Evolutionary conservation across 2,113 vertebrate species (phyloP), one percentile per base, ranked within the genome.

Genomic region (Poicephalus meyeri): DNA sequence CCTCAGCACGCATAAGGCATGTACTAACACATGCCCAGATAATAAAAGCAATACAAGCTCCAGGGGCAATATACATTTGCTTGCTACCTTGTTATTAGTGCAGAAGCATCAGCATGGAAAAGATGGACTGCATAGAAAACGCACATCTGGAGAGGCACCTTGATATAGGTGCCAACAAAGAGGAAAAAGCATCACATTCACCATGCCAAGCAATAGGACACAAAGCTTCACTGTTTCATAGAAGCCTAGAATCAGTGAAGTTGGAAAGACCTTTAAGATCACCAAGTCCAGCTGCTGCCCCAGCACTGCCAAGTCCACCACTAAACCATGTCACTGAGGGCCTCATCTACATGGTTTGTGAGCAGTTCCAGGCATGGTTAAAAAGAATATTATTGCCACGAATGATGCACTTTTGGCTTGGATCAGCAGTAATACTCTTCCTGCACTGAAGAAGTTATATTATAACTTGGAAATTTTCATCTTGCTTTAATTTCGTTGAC

Each of bases 141-240:
- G 0, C 7, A 12, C 39, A 31, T 31, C 37, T 20, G 7, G 39
- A 79, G 42, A 58, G 18, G 31, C 28, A 71, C 31, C 55, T 63
- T 17, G 39, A 24, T 64, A 14, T 9, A 69, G 42, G 16, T 55
- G 65, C 56, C 83, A 81, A 47, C 73, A 53, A 86, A 61, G n/a
- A 63, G 47, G 26, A 61, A 26, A 60, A 39, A 47, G 29, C 26
- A 86, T 18, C 8, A 1, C 2, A 0, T 50, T 50, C 46, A 2
- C 80, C 4, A 0, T 10, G 6, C 28, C 28, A 16, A 24, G 39
- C 1, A 2, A 25, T 13, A 46, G 9, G 10, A 71, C 50, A 28
- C 28, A 53, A 49, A 71, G 11, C 20, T 47, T 58, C 16, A 1
- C 61, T 35, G 7, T 20, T 58, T 58, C 56, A 58, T 24, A 58